Evolutionary conservation across 1,140 invertebrate species (phyloP).

Genomic region (Lucilia cuprina): DNA sequence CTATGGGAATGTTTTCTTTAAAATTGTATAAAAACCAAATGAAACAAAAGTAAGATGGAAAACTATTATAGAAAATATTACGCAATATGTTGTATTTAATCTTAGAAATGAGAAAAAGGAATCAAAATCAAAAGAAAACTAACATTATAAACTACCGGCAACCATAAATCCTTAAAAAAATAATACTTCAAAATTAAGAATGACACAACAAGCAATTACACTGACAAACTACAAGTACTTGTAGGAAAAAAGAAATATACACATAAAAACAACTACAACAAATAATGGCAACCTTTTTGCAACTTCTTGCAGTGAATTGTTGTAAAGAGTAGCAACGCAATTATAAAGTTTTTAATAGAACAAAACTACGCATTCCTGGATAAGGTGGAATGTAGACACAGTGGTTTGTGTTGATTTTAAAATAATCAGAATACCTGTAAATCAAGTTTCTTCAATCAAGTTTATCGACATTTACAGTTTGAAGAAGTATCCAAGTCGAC

Average conservation of each 20-base stretch:
- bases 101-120: neutral
- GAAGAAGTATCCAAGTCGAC: too few relatives aligned
- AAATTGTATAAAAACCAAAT: neutral
- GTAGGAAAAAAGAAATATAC: neutral
- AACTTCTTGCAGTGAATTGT: neutral
- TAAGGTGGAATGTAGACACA: too few relatives aligned
- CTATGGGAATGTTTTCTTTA: conserved; percentile 19
- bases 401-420: too few relatives aligned
- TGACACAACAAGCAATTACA: neutral
- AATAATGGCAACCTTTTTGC: neutral
- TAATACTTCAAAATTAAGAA: neutral
- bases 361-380: too few relatives aligned
- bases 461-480: too few relatives aligned
- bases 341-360: too few relatives aligned
- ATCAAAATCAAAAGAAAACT: neutral
- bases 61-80: neutral
- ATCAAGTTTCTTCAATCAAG: too few relatives aligned
- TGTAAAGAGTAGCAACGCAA: neutral
- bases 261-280: too few relatives aligned
- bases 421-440: too few relatives aligned
- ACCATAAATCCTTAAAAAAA: conserved; percentile 29
- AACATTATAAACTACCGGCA: neutral
- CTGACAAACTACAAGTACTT: neutral
- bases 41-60: neutral
- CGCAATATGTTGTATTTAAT: neutral